Base-by-base conservation (phyloP, 2,888 invertebrate species). In the Lampropteryx suffumata region DNA sequence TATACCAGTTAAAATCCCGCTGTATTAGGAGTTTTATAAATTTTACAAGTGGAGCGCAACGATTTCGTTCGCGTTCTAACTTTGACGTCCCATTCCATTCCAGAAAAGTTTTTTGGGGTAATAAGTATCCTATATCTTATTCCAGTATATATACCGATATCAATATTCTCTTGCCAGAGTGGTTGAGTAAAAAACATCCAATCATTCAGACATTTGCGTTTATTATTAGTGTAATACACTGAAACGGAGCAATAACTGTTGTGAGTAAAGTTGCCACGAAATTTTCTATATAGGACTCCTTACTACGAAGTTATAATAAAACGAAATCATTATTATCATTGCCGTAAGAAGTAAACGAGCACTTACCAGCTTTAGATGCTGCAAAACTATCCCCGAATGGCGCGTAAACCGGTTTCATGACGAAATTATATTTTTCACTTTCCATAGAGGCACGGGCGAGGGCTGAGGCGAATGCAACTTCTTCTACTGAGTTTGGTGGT, bases 391-490 rank as follows among this genome's bases (percentile, higher is more conserved):
- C 84, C 1, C 83, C 86, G 40, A 69, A 71, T 0, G 82, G 77
- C 1, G 76, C 78, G 41, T 87, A 79, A 8, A 71, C 57, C 0
- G 73, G 70, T 61, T 79, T 80, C 78, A 86, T 73, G 1, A 73
- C 64, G 52, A 73, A 89, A 50, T 78, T 73, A 49, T 84, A 87
- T 24, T 71, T 78, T 44, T 85, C 76, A 34, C 87, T 89, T 49
- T 87, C 86, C 81, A 88, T 86, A 0, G 87, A 84, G 1, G 87
- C 86, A 27, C 87, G 67, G 0, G 80, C 73, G 0, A 89, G 69
- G 0, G 87, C 76, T 0, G 89, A 82, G 0, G 81, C 76, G 40
- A 88, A 89, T 0, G 89, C 84, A 8, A 88, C 82, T 57, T 89
- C 89, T 1, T 82, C 64, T 2, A 88, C 80, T 0, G 87, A 82